phyloP scores from a whole-genome alignment of 2,797 vertebrate genomes.

The Gallinago nigripennis region DNA sequence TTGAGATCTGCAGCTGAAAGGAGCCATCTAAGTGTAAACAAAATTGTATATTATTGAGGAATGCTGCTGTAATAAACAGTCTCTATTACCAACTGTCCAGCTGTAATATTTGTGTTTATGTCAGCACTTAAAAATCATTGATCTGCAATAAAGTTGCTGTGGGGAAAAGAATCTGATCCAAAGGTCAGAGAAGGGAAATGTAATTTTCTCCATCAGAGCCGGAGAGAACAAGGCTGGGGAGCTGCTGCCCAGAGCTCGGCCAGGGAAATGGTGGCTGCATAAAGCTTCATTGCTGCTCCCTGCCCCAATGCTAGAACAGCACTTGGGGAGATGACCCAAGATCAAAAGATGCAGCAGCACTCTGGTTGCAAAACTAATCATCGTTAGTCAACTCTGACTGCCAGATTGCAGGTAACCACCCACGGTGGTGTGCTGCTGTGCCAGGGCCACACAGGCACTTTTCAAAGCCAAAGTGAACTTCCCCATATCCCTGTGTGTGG shows the following conservation, averaged over 20 bases:
- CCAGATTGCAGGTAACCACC: constrained; percentile 4
- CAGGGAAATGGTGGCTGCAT: neutral
- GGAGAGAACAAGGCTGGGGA: neutral
- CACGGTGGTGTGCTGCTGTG: neutral
- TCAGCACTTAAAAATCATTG: constrained; percentile 62
- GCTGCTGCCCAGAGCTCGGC: neutral
- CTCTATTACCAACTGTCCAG: constrained; percentile 17
- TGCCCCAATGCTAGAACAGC: neutral
- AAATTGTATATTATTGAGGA: constrained; percentile 28
- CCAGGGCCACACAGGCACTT: neutral
- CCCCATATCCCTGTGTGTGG: neutral
- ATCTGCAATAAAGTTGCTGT: constrained; percentile 19
- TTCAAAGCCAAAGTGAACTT: neutral
- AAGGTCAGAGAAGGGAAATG: constrained; percentile 31
- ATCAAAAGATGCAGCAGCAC: constrained; percentile 8
- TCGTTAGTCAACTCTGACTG: neutral
- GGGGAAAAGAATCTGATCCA: neutral
- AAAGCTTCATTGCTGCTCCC: neutral
- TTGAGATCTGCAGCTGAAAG: neutral
- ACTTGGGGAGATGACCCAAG: neutral
- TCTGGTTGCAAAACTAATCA: neutral
- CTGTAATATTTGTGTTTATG: constrained; percentile 61
- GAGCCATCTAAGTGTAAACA: neutral
- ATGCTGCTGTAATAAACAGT: constrained; percentile 33
- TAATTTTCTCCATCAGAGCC: neutral